These are phyloP conservation scores for Bombus sylvicola DNA, from an alignment of 1,140 invertebrate genomes.

Conservation along the genomic window DNA sequence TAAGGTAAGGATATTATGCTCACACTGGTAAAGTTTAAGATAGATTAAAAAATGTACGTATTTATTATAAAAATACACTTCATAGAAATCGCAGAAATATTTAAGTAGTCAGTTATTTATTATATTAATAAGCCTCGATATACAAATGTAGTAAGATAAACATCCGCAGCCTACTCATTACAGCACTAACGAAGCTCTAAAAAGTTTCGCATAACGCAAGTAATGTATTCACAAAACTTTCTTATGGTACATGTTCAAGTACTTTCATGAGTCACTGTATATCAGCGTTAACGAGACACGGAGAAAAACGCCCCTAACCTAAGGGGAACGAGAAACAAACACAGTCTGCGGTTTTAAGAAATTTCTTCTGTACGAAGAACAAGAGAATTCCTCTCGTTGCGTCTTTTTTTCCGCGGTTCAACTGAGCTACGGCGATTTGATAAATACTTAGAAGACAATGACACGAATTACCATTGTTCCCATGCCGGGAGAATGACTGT, in stretches of 20 bases:
- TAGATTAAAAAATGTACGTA: too few relatives aligned
- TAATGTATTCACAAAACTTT: too few relatives aligned
- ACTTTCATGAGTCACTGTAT: not conserved
- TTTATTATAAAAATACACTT: too few relatives aligned
- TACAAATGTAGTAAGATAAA: too few relatives aligned
- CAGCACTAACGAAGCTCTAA: too few relatives aligned
- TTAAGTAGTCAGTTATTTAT: too few relatives aligned
- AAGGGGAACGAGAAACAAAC: not conserved
- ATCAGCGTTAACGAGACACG: constrained; percentile 11
- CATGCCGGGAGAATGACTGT: not conserved
- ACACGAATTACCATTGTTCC: constrained; percentile 41
- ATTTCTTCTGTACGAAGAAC: not conserved
- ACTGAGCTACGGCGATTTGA: not conserved
- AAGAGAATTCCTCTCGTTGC: not conserved
- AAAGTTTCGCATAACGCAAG: too few relatives aligned
- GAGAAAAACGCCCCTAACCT: not conserved
- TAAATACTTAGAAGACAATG: constrained; percentile 27
- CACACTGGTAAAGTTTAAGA: too few relatives aligned
- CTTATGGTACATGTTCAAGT: not conserved
- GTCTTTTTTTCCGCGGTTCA: not conserved
- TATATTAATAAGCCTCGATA: too few relatives aligned
- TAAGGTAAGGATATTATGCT: too few relatives aligned
- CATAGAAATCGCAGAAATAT: too few relatives aligned
- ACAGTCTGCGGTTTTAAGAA: not conserved
- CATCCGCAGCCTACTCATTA: too few relatives aligned